A percentile compares a stretch with the other conserved stretches of the same genome.
Evolutionary conservation across 2,888 invertebrate genomes (phyloP).

Genomic region (Cybosia mesomella): DNA sequence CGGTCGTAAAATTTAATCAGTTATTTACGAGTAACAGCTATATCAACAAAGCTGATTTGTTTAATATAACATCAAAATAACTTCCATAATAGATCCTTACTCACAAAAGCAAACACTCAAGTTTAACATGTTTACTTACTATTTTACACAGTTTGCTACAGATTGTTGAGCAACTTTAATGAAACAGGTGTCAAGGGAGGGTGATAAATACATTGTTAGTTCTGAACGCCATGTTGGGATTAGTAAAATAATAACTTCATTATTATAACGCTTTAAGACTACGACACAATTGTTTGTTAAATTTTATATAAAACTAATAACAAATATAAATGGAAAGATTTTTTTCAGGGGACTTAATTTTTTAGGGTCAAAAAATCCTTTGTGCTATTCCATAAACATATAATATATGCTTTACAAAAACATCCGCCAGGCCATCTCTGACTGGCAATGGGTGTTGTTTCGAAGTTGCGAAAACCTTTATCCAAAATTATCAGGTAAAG

Average conservation of each 20-base stretch:
- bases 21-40: slow-evolving; percentile 35
- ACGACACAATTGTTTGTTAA: not conserved
- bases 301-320: not conserved
- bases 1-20: slow-evolving; percentile 39
- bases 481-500: no score
- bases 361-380: no score
- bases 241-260: slow-evolving; percentile 8
- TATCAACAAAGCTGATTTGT: slow-evolving; percentile 46
- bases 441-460: no score
- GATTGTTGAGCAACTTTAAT: slow-evolving; percentile 12
- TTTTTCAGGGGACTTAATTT: not conserved
- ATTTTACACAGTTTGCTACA: slow-evolving; percentile 10
- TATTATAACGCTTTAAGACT: not conserved
- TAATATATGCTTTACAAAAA: no score
- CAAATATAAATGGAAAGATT: not conserved
- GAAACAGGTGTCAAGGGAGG: slow-evolving; percentile 13
- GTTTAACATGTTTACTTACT: slow-evolving; percentile 31
- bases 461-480: no score
- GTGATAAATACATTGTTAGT: not conserved
- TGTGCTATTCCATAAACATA: no score
- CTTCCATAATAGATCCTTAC: slow-evolving; percentile 19
- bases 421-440: no score
- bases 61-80: slow-evolving; percentile 33
- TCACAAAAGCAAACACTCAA: slow-evolving; percentile 31
- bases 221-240: slow-evolving; percentile 1